Evolutionary conservation across 2,797 vertebrate genomes (phyloP).

Genomic region (Allobates femoralis): DNA sequence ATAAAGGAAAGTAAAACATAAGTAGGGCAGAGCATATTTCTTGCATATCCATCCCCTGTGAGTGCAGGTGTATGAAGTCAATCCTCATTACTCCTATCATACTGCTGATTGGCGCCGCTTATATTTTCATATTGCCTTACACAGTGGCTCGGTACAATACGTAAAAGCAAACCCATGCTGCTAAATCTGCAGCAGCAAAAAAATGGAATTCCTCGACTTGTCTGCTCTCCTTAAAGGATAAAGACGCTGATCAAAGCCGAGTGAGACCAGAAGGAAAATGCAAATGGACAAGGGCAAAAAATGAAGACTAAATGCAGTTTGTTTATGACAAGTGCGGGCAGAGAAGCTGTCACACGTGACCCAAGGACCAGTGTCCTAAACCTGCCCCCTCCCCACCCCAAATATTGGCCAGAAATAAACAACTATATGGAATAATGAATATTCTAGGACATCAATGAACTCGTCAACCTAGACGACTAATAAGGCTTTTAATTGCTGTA

Average conservation of each 20-base stretch:
- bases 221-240: conserved; percentile 23
- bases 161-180: conserved; percentile 27
- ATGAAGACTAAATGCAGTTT: not conserved
- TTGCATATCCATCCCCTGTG: not conserved
- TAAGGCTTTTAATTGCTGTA: conserved; percentile 61
- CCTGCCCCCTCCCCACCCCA: not conserved
- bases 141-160: conserved; percentile 26
- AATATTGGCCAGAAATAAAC: conserved; percentile 10
- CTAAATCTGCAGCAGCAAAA: conserved; percentile 40
- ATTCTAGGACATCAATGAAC: not conserved
- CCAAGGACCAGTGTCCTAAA: not conserved
- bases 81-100: conserved; percentile 13
- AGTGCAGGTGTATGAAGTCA: conserved; percentile 30
- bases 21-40: too few relatives aligned
- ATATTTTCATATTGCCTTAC: conserved; percentile 35
- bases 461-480: conserved; percentile 34
- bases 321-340: not conserved
- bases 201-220: conserved; percentile 47
- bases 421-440: conserved; percentile 27
- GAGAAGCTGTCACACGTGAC: conserved; percentile 31
- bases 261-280: conserved; percentile 40
- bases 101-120: conserved; percentile 11
- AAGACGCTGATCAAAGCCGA: conserved; percentile 38
- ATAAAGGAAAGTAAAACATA: too few relatives aligned
- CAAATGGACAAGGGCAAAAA: conserved; percentile 39